These are phyloP conservation scores for Mus musculus DNA, from an alignment of 2,113 vertebrate species.

Conservation along the genomic window GRCm39 chr10:119580501-119581000, in stretches of 20 bases:
- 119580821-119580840: constrained; percentile 42
- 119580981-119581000: neutral
- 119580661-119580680: neutral
- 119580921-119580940: constrained; percentile 30
- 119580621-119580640: fast-evolving
- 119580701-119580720: constrained; percentile 38
- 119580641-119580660: neutral
- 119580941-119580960: constrained; percentile 10
- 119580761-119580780: constrained; percentile 22
- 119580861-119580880: constrained; percentile 52
- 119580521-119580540: neutral
- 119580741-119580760: constrained; percentile 16
- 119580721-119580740: constrained; percentile 31
- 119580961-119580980: neutral
- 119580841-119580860: constrained; percentile 42
- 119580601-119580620: neutral
- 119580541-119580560: constrained; percentile 37
- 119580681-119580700: constrained; percentile 45
- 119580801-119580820: constrained; percentile 44
- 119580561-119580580: neutral
- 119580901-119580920: constrained; percentile 5
- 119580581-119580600: neutral
- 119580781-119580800: constrained; percentile 29
- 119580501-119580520: constrained; percentile 30
- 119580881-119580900: constrained; percentile 45